phyloP scores from a whole-genome alignment of 2,797 vertebrate species.

The Tenualosa ilisha region DNA sequence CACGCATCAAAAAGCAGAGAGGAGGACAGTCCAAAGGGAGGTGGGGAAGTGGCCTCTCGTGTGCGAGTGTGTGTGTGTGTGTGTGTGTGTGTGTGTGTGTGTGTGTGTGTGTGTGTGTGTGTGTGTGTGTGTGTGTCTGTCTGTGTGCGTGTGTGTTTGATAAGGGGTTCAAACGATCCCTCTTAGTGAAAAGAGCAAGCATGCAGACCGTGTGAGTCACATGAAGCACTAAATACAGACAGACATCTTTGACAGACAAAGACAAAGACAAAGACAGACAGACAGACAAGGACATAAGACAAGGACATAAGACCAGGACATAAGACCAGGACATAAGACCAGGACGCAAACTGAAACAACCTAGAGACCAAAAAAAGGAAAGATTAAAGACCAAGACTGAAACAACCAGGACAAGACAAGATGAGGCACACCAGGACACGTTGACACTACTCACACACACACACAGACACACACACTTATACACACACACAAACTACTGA shows the following conservation, averaged over 20 bases:
- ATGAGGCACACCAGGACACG: not conserved
- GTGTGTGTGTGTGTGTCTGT: not conserved
- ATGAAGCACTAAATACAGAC: constrained; percentile 27
- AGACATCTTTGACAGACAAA: not conserved
- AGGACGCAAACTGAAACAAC: constrained; percentile 33
- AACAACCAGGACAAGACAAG: constrained; percentile 33
- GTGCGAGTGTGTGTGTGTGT: not conserved
- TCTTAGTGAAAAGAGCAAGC: constrained; percentile 62
- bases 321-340: not conserved
- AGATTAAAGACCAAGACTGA: constrained; percentile 49
- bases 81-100: not conserved
- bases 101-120: not conserved
- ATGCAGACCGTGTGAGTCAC: constrained; percentile 62
- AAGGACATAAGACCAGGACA: not conserved
- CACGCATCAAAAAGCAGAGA: constrained; percentile 2
- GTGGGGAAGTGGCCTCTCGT: not conserved
- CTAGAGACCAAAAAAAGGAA: constrained; percentile 16
- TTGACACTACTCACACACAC: not conserved
- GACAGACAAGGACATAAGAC: too few species aligned
- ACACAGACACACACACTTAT: not conserved
- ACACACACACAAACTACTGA: not conserved
- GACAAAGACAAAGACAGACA: constrained; percentile 43
- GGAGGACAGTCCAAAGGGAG: not conserved
- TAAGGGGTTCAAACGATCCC: not conserved
- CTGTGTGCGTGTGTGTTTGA: not conserved